Evolutionary conservation across 2,113 vertebrate genomes (phyloP), one percentile per base, ranked within the genome.

Genomic region (Talpa occidentalis): DNA sequence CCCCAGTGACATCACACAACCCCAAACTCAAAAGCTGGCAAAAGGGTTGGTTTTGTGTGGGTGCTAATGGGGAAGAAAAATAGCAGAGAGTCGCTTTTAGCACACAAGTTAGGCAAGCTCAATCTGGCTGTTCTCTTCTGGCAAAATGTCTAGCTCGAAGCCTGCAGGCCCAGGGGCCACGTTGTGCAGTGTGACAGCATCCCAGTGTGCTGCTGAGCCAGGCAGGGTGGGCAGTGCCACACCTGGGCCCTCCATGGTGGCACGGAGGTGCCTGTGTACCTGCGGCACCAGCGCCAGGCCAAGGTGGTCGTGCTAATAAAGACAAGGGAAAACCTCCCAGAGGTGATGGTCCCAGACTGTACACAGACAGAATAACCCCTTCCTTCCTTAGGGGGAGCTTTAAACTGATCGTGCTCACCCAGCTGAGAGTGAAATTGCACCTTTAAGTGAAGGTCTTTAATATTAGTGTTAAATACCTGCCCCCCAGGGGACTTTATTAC

Each of bases 21-120:
- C 78, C 73, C 59, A 35, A n/a, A 12, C 42, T 49, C n/a, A 15
- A 44, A 35, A 17, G 62, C 84, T 78, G 40, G 66, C 26, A 28
- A 47, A 35, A 59, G 8, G 11, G 49, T 59, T 62, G 92, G 56
- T 87, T 95, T 79, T 16, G 82, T 77, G 86, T 77, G 70, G 91
- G 88, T 21, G 1, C 85, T 28, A 15, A 32, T 0, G 8, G 56
- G 56, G 42, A 83, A 66, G 91, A 32, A 54, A 82, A 70, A 37
- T 0, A 88, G 44, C 95, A 56, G 40, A 60, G 59, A 78, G 52
- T 19, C 32, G 6, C 81, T 93, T 40, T 32, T 35, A 40, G 83
- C 42, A 19, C 22, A 17, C 0, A 1, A 56, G 62, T 17, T 2
- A 24, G 49, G n/a, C 24, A 0, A 67, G 82, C 73, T 44, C 59